Evolutionary conservation across 2,797 vertebrate genomes (phyloP), one percentile per base, ranked within the genome.

Genomic region (Oryzias dopingdopingensis): DNA sequence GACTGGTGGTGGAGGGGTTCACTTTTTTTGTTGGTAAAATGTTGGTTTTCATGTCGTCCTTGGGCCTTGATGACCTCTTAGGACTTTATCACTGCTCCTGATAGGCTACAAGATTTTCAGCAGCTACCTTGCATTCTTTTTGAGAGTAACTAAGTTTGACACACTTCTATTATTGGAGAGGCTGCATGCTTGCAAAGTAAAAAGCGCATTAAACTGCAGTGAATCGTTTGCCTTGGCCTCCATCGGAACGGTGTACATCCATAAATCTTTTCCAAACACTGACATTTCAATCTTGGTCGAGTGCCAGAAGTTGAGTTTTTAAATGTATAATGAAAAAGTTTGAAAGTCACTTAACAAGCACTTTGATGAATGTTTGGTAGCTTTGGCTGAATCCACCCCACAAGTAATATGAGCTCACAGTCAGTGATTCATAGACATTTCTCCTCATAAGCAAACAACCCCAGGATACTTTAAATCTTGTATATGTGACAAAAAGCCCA

Each of bases 271-370:
- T 74, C 64, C 32, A 56, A 23, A 56, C 67, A 56, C 74, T 66
- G 72, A 70, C 61, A 75, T 85, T 84, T 76, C 79, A 83, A 59
- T 82, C 76, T 72, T 86, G 79, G 80, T 80, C 0, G 0, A 47
- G 50, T 65, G 75, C 84, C 83, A 82, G 64, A 42, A 26, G 2
- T 43, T 6, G 58, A 76, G 58, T 63, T 72, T 81, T 76, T 63
- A 56, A 84, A 85, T 81, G 70, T 73, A 77, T 79, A 76, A 82
- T 84, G 70, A 85, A 81, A 86, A 85, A 77, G 70, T 77, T 79
- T 13, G 22, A 79, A 76, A 71, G 81, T 88, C 78, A 80, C 82
- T 81, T 85, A 87, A 88, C 83, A 85, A 83, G 82, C 78, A 59
- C 67, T 74, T 56, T 81, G 79, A 86, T 88, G 76, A 81, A 85